Conservation (phyloP, 2,888 invertebrate species). For the Anagyrus pseudococci region DNA sequence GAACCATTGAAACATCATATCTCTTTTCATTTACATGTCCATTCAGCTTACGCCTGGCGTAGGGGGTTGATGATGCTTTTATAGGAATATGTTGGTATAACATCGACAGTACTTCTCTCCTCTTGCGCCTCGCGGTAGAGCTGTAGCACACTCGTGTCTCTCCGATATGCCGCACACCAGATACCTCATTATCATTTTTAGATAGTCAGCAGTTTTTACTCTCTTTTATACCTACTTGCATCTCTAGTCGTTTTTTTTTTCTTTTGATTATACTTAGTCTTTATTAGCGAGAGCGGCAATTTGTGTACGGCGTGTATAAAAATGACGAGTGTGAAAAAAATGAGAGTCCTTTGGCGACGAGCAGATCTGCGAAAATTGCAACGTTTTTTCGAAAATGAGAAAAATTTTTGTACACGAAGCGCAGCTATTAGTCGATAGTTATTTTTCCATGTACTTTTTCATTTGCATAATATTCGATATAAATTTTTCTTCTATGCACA, state of each 20-base stretch:
- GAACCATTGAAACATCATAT: too few relatives aligned
- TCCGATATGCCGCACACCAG: not conserved
- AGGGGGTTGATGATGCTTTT: too few relatives aligned
- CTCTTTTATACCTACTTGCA: not conserved
- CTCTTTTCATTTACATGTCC: too few relatives aligned
- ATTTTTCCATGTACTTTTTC: conserved; percentile 15
- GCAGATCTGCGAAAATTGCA: not conserved
- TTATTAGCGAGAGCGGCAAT: not conserved
- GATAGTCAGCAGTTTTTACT: not conserved
- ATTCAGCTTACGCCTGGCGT: too few relatives aligned
- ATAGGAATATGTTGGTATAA: too few relatives aligned
- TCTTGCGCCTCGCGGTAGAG: too few relatives aligned
- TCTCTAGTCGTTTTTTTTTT: conserved; percentile 1
- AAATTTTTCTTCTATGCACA: not conserved
- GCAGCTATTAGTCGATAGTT: conserved; percentile 29
- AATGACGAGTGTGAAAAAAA: conserved; percentile 6
- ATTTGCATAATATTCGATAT: conserved; percentile 6
- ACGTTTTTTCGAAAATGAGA: conserved; percentile 5
- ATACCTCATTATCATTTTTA: not conserved
- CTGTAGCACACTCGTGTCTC: not conserved
- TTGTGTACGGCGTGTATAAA: conserved; percentile 21
- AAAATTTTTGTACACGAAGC: conserved; percentile 33
- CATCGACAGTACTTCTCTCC: too few relatives aligned
- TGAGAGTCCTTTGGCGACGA: too few relatives aligned
- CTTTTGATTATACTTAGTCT: conserved; percentile 3